Conservation (phyloP, 2,888 invertebrate genomes). For the Thereva nobilitata region DNA sequence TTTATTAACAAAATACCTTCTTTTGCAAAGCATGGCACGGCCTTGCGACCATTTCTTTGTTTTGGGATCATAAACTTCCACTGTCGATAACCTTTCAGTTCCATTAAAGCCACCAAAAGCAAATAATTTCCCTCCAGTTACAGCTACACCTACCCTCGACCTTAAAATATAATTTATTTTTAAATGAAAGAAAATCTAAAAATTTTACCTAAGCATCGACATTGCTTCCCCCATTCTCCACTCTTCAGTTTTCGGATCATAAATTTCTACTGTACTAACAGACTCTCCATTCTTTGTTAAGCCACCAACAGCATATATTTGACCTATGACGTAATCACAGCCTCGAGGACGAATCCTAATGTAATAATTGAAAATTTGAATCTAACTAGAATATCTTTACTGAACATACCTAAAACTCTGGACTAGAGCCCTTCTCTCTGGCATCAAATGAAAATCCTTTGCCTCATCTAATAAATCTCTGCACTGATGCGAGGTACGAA, state of each 20-base stretch:
- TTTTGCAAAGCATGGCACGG: constrained; percentile 77
- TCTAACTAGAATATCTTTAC: background rate
- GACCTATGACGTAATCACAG: constrained; percentile 74
- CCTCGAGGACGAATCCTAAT: constrained; percentile 71
- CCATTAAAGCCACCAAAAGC: constrained; percentile 89
- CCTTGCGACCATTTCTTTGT: constrained; percentile 76
- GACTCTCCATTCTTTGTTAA: constrained; percentile 83
- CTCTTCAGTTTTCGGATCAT: constrained; percentile 69
- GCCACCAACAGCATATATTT: constrained; percentile 86
- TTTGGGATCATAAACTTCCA: constrained; percentile 80
- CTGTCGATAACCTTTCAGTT: constrained; percentile 76
- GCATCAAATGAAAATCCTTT: constrained; percentile 84
- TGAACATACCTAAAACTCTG: constrained; percentile 65
- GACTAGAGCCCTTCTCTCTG: constrained; percentile 76
- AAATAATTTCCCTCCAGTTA: constrained; percentile 74
- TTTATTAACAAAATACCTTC: constrained; percentile 63
- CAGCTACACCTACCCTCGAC: constrained; percentile 82
- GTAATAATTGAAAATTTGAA: background rate
- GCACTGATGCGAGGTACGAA: constrained; percentile 77
- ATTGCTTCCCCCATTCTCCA: constrained; percentile 82
- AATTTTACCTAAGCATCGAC: constrained; percentile 68
- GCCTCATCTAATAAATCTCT: constrained; percentile 87
- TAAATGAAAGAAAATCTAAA: background rate
- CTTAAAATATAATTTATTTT: constrained; percentile 52
- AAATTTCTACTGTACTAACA: constrained; percentile 81